Evolutionary conservation across 2,888 invertebrate species (phyloP), one percentile per base, ranked within the genome.

Genomic region (Parnassius mnemosyne): DNA sequence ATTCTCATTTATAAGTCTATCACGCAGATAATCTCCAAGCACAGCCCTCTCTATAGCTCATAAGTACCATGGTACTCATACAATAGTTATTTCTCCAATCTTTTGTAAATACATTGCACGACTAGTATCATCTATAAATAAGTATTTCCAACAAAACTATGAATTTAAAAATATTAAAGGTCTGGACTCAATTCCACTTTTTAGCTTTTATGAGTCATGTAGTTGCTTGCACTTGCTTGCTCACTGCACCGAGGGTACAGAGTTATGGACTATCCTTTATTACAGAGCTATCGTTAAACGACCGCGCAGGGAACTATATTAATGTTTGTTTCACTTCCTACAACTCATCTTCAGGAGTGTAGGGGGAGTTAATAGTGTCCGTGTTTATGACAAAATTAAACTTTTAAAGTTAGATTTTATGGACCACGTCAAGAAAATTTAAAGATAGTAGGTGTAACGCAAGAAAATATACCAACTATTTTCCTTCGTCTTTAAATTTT

Each of bases 151-250:
- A 43, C 25, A 16, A 9, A 51, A 10, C 34, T 16, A n/a, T 61
- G 12, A 56, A 61, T 41, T 44, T 9, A 56, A 63, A 57, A 57
- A 54, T 49, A 57, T 53, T 55, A 46, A 47, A 41, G 25, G 50
- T 58, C 53, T 53, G 50, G 59, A 41, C 55, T 56, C 50, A 46
- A 60, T 57, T 56, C 60, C 58, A 50, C 56, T 57, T 60, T 49
- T 56, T 41, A 13, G 46, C 43, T 64, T 66, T 65, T 65, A 65
- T 63, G 65, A 63, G 56, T 65, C 66, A 66, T 66, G 46, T 62
- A 64, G 53, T 64, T 64, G 64, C 64, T 64, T 66, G 64, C 64
- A 60, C 44, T n/a, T n/a, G n/a, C n/a, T n/a, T n/a, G n/a, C 50
- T 53, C 53, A 56, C 25, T 64, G 64, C 63, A 62, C 3, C 47